These are phyloP conservation scores for Coleophora flavipennella DNA, from an alignment of 2,888 invertebrate genomes.

Conservation along the genomic window DNA sequence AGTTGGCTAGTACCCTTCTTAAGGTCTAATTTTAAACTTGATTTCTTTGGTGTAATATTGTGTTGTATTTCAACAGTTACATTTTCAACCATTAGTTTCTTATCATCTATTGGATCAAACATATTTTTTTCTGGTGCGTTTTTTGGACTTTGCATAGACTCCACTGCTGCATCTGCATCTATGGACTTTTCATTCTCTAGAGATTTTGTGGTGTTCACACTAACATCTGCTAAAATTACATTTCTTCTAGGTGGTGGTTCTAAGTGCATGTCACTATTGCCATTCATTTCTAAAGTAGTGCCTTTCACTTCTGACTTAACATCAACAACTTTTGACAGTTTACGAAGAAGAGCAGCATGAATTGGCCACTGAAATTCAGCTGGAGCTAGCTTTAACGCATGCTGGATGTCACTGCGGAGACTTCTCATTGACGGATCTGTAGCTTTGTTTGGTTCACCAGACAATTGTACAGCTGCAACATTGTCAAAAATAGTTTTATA, in stretches of 20 bases:
- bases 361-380: constrained; percentile 52
- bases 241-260: constrained; percentile 36
- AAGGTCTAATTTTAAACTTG: constrained; percentile 57
- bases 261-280: constrained; percentile 38
- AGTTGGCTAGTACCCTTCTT: constrained; percentile 61
- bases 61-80: constrained; percentile 66
- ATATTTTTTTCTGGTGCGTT: constrained; percentile 25
- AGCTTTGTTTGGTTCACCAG: constrained; percentile 61
- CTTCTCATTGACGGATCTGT: constrained; percentile 60
- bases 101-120: constrained; percentile 29
- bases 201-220: constrained; percentile 56
- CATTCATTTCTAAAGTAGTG: constrained; percentile 47
- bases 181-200: constrained; percentile 38
- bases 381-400: constrained; percentile 36
- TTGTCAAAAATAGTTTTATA: no score
- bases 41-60: constrained; percentile 63
- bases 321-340: constrained; percentile 60
- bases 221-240: constrained; percentile 55
- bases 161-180: constrained; percentile 14
- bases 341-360: constrained; percentile 54
- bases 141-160: constrained; percentile 16
- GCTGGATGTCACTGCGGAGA: constrained; percentile 52
- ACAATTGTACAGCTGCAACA: constrained; percentile 52
- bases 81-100: constrained; percentile 53
- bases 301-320: constrained; percentile 50